Evolutionary conservation across 2,797 vertebrate species (phyloP).

Genomic region (Epinephelus malabaricus): DNA sequence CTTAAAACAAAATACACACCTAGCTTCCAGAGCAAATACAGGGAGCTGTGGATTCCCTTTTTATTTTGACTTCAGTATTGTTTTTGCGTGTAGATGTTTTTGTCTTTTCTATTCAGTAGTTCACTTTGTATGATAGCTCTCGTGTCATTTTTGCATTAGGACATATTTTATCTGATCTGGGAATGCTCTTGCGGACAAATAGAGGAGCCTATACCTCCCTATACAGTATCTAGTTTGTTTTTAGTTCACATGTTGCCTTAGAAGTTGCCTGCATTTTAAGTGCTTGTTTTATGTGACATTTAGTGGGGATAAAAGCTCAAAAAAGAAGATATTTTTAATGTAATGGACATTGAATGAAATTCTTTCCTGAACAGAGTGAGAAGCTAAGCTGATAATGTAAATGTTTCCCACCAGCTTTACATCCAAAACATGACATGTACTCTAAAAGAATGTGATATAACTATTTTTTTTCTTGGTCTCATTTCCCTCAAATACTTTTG

Average conservation of each 20-base stretch:
- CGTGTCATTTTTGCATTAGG: conserved; percentile 58
- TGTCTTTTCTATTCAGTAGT: conserved; percentile 77
- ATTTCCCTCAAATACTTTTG: conserved; percentile 69
- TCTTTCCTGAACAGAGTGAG: conserved; percentile 21
- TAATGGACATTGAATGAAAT: conserved; percentile 62
- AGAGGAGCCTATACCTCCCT: conserved; percentile 51
- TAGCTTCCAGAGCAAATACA: conserved; percentile 33
- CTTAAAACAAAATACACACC: conserved; percentile 9
- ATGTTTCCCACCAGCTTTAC: conserved; percentile 56
- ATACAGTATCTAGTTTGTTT: conserved; percentile 72
- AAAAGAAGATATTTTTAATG: conserved; percentile 53
- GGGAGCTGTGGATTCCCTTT: conserved; percentile 52
- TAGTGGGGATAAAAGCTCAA: conserved; percentile 43
- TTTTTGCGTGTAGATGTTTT: conserved; percentile 74
- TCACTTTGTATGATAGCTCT: conserved; percentile 66
- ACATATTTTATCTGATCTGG: conserved; percentile 64
- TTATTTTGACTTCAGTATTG: conserved; percentile 77
- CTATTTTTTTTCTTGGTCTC: conserved; percentile 29
- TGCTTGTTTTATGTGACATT: conserved; percentile 79
- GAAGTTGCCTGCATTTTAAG: conserved; percentile 84
- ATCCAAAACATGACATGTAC: conserved; percentile 43
- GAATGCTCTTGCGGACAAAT: conserved; percentile 45
- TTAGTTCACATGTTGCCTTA: conserved; percentile 90
- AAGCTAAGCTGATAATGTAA: conserved; percentile 60
- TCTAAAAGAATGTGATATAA: conserved; percentile 46